phyloP scores from a whole-genome alignment of 2,888 invertebrate species.

The Lysandra coridon region DNA sequence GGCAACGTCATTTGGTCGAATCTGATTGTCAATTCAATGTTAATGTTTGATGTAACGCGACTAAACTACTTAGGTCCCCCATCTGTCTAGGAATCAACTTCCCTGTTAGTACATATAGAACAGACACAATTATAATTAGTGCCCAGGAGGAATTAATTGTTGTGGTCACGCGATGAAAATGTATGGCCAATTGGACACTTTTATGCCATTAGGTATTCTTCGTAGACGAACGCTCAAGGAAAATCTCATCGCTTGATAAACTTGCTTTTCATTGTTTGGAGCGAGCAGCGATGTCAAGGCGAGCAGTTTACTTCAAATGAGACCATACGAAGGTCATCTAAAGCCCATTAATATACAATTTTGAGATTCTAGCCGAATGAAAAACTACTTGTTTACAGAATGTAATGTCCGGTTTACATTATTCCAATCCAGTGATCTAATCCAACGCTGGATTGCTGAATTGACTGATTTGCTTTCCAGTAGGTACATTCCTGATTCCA shows the following conservation, averaged over 20 bases:
- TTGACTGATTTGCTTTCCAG: too few species aligned
- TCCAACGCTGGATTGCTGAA: too few species aligned
- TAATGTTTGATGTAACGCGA: too few species aligned
- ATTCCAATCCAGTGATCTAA: too few species aligned
- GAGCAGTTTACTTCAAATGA: constrained; percentile 39
- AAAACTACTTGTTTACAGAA: neutral
- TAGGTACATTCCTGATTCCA: too few species aligned
- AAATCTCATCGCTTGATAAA: constrained; percentile 32
- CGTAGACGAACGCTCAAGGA: constrained; percentile 2
- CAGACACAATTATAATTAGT: neutral
- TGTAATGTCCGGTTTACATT: too few species aligned
- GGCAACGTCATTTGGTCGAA: too few species aligned
- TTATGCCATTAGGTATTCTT: constrained; percentile 17
- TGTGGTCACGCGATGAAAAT: neutral
- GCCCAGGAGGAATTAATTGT: neutral
- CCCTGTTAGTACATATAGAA: too few species aligned
- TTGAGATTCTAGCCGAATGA: neutral
- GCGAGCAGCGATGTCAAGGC: constrained; percentile 43
- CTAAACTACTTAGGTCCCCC: too few species aligned
- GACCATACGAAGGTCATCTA: constrained; percentile 40
- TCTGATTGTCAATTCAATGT: too few species aligned
- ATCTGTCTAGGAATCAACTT: too few species aligned
- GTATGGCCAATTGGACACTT: neutral
- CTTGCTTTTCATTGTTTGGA: constrained; percentile 39
- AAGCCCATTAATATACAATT: constrained; percentile 15